phyloP scores from a whole-genome alignment of 2,113 vertebrate genomes.

The Lagenorhynchus albirostris region DNA sequence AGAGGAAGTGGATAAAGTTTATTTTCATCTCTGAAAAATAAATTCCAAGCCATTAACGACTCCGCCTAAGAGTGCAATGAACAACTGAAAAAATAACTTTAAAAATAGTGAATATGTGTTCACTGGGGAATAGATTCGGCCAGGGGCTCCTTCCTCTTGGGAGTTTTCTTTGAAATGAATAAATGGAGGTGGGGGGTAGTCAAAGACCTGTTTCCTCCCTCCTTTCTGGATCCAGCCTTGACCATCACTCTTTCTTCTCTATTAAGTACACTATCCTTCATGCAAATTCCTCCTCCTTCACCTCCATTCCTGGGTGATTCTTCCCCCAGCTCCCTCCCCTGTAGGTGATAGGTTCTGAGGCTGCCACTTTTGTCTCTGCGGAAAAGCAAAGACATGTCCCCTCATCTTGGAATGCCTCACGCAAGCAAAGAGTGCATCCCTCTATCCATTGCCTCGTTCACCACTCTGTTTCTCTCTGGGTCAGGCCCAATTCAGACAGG shows the following conservation, averaged over 20 bases:
- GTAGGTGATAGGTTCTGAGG: background rate
- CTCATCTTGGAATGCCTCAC: background rate
- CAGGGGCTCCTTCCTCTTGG: background rate
- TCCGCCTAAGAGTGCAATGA: background rate
- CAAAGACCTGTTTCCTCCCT: background rate
- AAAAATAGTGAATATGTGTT: background rate
- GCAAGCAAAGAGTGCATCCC: background rate
- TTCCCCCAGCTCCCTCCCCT: background rate
- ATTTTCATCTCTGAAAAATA: background rate
- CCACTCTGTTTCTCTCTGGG: background rate
- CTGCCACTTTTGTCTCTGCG: background rate
- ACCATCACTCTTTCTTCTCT: background rate
- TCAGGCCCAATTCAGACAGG: background rate
- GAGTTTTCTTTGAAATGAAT: background rate
- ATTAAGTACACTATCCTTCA: background rate
- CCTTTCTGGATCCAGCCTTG: background rate
- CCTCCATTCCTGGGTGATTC: background rate
- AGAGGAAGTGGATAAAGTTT: background rate
- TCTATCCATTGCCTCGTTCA: fast-evolving
- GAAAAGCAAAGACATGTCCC: background rate
- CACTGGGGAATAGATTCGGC: background rate
- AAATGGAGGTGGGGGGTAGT: background rate
- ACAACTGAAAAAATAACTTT: background rate
- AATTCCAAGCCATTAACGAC: background rate
- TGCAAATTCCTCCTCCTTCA: background rate